Evolutionary conservation across 2,113 vertebrate species (phyloP), one percentile per base, ranked within the genome.

Genomic region (Abramis brama): DNA sequence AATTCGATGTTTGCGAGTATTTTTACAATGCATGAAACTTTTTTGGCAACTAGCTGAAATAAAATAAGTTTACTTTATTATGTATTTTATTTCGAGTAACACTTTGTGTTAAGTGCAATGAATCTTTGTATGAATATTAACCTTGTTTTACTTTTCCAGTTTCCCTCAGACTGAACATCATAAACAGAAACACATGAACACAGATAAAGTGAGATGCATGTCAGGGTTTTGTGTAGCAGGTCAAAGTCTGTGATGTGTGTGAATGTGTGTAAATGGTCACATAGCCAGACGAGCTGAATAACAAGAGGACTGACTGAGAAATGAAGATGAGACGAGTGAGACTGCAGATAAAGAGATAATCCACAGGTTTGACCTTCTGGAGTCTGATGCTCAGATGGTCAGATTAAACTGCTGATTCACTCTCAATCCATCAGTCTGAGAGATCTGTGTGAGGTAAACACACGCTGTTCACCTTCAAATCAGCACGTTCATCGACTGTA

Each of bases 361-460:
- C 90, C 90, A 91, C 88, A 83, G 77, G 85, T 91, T 90, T 92
- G 92, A 93, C 93, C 93, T 57, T 86, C 68, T 71, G 68, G 8
- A 71, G 86, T 91, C 86, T 71, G 88, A 82, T 75, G 81, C 79
- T 85, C 79, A 15, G 78, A 50, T 52, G 17, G 73, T 85, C 79
- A 15, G 78, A 52, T 52, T 9, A 62, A 64, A 60, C 33, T 60
- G 9, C 30, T 8, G 77, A 79, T 39, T 39, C 33, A 1, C 74
- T 33, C 50, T 33, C 25, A 75, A 7, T 15, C 23, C 43, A 75
- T 75, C 73, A 43, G 33, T 36, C 55, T 60, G 33, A 79, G 10
- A 59, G 27, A 33, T 70, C 30, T 33, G 27, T 68, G 66, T 21
- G 27, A 36, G 3, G 6, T 19, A 36, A 33, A 68, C 15, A 19